phyloP scores from a whole-genome alignment of 2,888 invertebrate genomes.

The Chirona hameri region DNA sequence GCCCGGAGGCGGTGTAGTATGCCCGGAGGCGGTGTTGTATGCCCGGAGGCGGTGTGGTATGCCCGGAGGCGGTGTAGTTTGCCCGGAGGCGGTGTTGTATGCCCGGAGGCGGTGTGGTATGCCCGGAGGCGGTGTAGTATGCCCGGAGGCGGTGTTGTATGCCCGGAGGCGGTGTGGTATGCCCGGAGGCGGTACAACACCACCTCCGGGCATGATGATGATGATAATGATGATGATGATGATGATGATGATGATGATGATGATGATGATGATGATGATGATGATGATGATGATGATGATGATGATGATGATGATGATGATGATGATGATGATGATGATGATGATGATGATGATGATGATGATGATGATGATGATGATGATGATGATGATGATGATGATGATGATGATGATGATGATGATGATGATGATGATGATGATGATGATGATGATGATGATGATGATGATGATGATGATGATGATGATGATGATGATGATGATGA shows the following conservation, averaged over 20 bases:
- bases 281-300: constrained; percentile 22
- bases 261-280: constrained; percentile 22
- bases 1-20: too few relatives aligned
- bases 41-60: too few relatives aligned
- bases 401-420: constrained; percentile 39
- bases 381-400: constrained; percentile 38
- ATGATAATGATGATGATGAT: constrained; percentile 58
- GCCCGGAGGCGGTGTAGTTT: too few relatives aligned
- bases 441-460: constrained; percentile 40
- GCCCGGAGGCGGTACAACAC: too few relatives aligned
- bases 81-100: too few relatives aligned
- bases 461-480: constrained; percentile 40
- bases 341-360: constrained; percentile 32
- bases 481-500: constrained; percentile 40
- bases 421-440: constrained; percentile 40
- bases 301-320: constrained; percentile 22
- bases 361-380: constrained; percentile 38
- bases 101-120: too few relatives aligned
- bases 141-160: too few relatives aligned
- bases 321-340: constrained; percentile 22
- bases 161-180: too few relatives aligned
- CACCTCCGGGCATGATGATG: too few relatives aligned
- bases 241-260: constrained; percentile 42
- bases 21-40: too few relatives aligned
- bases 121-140: too few relatives aligned